Base-by-base conservation (phyloP, 2,113 vertebrate genomes). In the Serinus canaria region DNA sequence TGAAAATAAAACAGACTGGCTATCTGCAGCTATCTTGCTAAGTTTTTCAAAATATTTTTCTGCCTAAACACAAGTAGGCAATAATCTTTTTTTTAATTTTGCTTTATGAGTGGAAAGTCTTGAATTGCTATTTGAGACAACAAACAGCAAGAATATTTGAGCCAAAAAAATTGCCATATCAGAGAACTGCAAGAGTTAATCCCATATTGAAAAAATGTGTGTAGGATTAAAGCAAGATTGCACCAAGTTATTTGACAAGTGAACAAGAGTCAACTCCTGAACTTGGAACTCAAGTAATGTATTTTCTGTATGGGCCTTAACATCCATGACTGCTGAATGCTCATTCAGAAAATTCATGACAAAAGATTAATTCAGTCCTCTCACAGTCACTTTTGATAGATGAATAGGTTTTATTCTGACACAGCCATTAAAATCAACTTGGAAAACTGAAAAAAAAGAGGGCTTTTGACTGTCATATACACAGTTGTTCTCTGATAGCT, bases 311-410 rank as follows among this genome's bases (percentile, higher is more conserved):
- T 76, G 58, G 49, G 37, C n/a, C 55, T 88, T 90, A 87, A 79
- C 24, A 90, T 49, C 67, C n/a, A 41, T 73, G 92, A 73, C 88
- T 90, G 37, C 66, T 73, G 70, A 76, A 22, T 19, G 17, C 30
- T 93, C 78, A 69, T 80, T 94, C 75, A 75, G 82, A 96, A 95
- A 93, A 90, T 31, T 76, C 49, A 66, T 41, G n/a, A 93, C 49
- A 93, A 95, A 92, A 64, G 49, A 85, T 24, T 52, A 72, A 91
- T 90, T 96, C 82, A 83, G 44, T 62, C 73, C 49, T 82, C 49
- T 49, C 69, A 76, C 31, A 90, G 76, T 31, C 63, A 62, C 17
- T 73, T 93, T 56, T 88, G 55, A 76, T 75, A 66, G 58, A 53
- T 92, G 53, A 90, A 90, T 90, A 58, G 63, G 67, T 73, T 87